phyloP scores from a whole-genome alignment of 2,888 invertebrate genomes.

The Idaea aversata region DNA sequence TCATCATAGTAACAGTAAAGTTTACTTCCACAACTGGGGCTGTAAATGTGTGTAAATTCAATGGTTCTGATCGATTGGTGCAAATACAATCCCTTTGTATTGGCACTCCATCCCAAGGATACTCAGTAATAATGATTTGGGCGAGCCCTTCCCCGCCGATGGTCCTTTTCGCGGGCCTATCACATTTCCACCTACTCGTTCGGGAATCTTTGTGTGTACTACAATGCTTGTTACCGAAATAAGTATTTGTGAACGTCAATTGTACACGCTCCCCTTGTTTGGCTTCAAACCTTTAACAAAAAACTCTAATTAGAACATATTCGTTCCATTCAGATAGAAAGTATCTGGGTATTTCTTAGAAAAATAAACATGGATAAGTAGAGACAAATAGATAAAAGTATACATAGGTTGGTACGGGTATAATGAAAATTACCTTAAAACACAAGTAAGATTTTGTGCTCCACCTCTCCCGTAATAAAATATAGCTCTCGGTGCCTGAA shows the following conservation, averaged over 20 bases:
- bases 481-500: conserved; percentile 88
- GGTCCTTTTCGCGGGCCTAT: conserved; percentile 71
- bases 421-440: conserved; percentile 75
- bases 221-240: conserved; percentile 86
- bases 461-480: conserved; percentile 92
- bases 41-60: conserved; percentile 84
- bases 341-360: neutral
- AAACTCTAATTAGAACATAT: neutral
- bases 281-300: conserved; percentile 82
- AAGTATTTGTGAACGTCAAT: conserved; percentile 84
- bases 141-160: conserved; percentile 78
- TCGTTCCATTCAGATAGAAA: neutral
- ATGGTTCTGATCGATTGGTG: conserved; percentile 83
- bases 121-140: conserved; percentile 84
- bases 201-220: conserved; percentile 83
- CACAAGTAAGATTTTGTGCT: conserved; percentile 86
- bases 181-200: conserved; percentile 85
- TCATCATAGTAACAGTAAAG: conserved; percentile 88
- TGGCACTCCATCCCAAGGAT: conserved; percentile 84
- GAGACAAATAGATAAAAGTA: neutral
- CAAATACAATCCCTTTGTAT: conserved; percentile 87
- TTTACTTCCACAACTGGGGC: conserved; percentile 86
- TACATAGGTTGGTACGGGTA: neutral
- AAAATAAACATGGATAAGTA: neutral
- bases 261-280: conserved; percentile 84